phyloP scores from a whole-genome alignment of 2,113 vertebrate genomes.

The Xyrauchen texanus region DNA sequence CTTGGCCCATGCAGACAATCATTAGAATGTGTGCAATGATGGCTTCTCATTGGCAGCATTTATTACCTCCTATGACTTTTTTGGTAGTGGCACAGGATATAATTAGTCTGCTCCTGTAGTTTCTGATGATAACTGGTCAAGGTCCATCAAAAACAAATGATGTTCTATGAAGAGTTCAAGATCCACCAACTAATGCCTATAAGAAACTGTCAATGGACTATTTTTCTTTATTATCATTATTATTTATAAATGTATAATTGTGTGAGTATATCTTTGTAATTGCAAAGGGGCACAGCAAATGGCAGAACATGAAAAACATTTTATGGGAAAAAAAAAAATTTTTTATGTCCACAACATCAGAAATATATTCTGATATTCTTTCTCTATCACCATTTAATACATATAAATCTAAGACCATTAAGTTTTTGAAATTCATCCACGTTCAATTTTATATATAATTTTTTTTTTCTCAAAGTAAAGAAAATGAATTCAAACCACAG shows the following conservation, averaged over 20 bases:
- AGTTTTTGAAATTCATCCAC: not conserved
- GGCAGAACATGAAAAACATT: too few species aligned
- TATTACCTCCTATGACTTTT: conserved; percentile 3
- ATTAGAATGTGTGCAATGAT: not conserved
- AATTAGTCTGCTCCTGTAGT: not conserved
- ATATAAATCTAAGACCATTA: not conserved
- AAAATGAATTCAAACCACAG: conserved; percentile 27
- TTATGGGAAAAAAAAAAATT: too few species aligned
- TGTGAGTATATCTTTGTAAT: too few species aligned
- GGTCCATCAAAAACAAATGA: conserved; percentile 42
- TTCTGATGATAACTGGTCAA: conserved; percentile 1
- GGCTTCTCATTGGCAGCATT: not conserved
- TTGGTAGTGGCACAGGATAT: conserved; percentile 24
- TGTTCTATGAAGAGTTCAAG: conserved; percentile 36
- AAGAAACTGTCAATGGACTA: too few species aligned
- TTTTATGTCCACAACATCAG: too few species aligned
- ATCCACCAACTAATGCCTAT: not conserved
- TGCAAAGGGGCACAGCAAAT: too few species aligned
- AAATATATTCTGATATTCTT: too few species aligned
- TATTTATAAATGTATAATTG: too few species aligned
- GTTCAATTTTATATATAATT: not conserved
- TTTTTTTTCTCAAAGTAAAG: conserved; percentile 19
- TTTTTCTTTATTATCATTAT: too few species aligned
- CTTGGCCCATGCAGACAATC: conserved; percentile 14
- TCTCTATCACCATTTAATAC: not conserved